Evolutionary conservation across 2,113 vertebrate species (phyloP), one percentile per base, ranked within the genome.

Genomic region (Micronisus gabar): DNA sequence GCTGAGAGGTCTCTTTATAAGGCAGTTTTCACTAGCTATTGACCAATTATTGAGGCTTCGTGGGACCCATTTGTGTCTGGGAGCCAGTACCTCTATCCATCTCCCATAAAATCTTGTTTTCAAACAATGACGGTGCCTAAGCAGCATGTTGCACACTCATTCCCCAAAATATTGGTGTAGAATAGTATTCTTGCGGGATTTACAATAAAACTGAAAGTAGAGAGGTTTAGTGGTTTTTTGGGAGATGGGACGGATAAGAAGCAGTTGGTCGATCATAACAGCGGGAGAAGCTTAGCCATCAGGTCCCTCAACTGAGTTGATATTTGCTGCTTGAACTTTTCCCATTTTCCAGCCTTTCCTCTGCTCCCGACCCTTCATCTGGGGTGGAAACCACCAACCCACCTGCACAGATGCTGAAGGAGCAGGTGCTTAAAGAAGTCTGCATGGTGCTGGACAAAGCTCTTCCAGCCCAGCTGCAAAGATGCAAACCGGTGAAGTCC

Each of bases 101-200:
- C 23, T 40, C n/a, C 53, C 52, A 1, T 0, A 14, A 95, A 78
- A 56, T 11, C 68, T 71, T n/a, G 23, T 40, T 47, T 52, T 19
- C 68, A 3, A 41, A 13, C 15, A 12, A 0, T 1, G 23, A 6
- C 0, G 2, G 26, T 40, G 26, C 27, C 74, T 15, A 8, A 29
- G n/a, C 70, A 38, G 61, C 13, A 3, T 1, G 15, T n/a, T 41
- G 59, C 61, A 25, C 9, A 1, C 8, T 40, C 9, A 2, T 20
- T 16, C 23, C 15, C 40, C 52, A 12, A 59, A 22, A 67, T 10
- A 8, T 0, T 13, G 38, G 5, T 6, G 38, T 7, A 1, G 27
- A 27, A 7, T 40, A 11, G 2, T 30, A 11, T 21, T 26, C 22
- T 26, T 13, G 26, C 29, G 70, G 45, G 17, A 12, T 48, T 70